These are phyloP conservation scores for Colletes collaris DNA, from an alignment of 2,888 invertebrate genomes.

Conservation along the genomic window DNA sequence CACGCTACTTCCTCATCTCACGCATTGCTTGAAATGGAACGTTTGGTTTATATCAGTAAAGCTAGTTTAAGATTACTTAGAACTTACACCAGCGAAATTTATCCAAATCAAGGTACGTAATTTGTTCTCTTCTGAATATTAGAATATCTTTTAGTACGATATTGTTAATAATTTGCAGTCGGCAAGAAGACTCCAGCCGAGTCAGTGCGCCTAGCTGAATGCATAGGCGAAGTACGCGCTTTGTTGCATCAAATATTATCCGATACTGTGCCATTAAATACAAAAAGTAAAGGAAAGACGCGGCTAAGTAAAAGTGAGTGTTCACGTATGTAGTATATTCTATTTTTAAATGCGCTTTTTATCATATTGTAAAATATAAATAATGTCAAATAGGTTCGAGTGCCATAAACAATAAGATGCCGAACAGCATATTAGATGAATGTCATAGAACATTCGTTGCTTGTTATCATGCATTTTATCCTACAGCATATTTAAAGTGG, in stretches of 20 bases:
- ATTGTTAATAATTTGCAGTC: slow-evolving; percentile 61
- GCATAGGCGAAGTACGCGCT: slow-evolving; percentile 93
- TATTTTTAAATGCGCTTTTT: background rate
- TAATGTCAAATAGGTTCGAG: slow-evolving; percentile 51
- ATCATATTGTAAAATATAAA: slow-evolving; percentile 16
- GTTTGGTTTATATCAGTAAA: slow-evolving; percentile 93
- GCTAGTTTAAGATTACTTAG: slow-evolving; percentile 92
- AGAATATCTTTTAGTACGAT: slow-evolving; percentile 4
- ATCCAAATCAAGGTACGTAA: slow-evolving; percentile 88
- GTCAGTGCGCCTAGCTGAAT: slow-evolving; percentile 92
- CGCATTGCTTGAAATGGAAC: slow-evolving; percentile 88
- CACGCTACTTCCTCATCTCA: slow-evolving; percentile 83
- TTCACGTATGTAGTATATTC: background rate
- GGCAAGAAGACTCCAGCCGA: slow-evolving; percentile 85
- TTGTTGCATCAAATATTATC: slow-evolving; percentile 92
- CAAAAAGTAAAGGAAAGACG: slow-evolving; percentile 78
- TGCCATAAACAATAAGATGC: slow-evolving; percentile 84
- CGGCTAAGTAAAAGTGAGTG: slow-evolving; percentile 71
- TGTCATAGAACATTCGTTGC: slow-evolving; percentile 95
- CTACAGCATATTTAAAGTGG: slow-evolving; percentile 96
- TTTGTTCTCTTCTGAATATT: background rate
- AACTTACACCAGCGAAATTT: slow-evolving; percentile 95
- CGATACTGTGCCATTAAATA: slow-evolving; percentile 85
- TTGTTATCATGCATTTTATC: slow-evolving; percentile 98
- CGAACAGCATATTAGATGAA: slow-evolving; percentile 91